Base-by-base conservation (phyloP, 2,888 invertebrate species). In the Cybosia mesomella region DNA sequence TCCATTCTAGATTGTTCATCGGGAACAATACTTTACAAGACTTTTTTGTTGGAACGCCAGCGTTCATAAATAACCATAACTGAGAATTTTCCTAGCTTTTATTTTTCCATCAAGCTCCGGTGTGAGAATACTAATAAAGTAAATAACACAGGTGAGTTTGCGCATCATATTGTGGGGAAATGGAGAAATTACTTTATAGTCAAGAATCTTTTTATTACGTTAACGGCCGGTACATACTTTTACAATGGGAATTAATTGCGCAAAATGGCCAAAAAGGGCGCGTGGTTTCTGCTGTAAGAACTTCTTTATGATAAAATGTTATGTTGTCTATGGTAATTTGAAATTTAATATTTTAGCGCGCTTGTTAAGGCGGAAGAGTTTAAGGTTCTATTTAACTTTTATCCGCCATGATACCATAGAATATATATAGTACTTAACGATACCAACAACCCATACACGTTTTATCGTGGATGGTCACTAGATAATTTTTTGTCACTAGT, bases 21-120 rank as follows among this genome's bases (percentile, higher is more conserved):
- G 15, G 58, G 28, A 70, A 66, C 57, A 73, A 73, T 74, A 68
- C 62, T 76, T 75, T 39, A 58, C 68, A 63, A 63, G 58, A 10
- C 54, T 63, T 77, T 77, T 77, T 76, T 80, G 64, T 68, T 74
- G 24, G 22, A 70, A 61, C 64, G 61, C 69, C 11, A 61, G 66
- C 71, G 32, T n/a, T 58, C 72, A 71, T 81, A 78, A 76, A 81
- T 74, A 78, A 76, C 66, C 58, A 69, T 73, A 64, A 66, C 58
- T 71, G 66, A 54, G 28, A 70, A 66, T 57, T 21, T 24, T 63
- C 60, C 64, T 70, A 62, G 39, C 55, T 66, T 68, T 68, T 71
- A 65, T 62, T 62, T 71, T 60, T 36, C 54, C 59, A 62, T 70
- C 61, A 67, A 58, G 58, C 28, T 28, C 49, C 43, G 63, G 32